Evolutionary conservation across 2,888 invertebrate species (phyloP).

Genomic region (Lepidocyrtinus sp.): DNA sequence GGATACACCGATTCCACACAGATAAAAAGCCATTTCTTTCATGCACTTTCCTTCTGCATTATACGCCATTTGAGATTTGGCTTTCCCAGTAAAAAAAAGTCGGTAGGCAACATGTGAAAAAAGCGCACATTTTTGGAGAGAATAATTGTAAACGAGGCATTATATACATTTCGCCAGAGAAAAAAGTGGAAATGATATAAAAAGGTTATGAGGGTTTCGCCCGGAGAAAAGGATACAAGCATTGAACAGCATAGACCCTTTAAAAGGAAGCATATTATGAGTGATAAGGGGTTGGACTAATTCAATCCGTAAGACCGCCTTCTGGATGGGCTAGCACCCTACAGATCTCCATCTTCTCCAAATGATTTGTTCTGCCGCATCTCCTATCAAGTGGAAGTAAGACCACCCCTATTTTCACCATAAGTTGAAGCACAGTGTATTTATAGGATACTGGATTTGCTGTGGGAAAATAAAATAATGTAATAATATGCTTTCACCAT

Average conservation of each 20-base stretch:
- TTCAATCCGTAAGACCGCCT: conserved; percentile 47
- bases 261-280: conserved; percentile 28
- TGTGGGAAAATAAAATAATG: too few relatives aligned
- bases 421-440: neutral
- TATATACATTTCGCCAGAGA: neutral
- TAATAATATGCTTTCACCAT: too few relatives aligned
- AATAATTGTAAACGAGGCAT: neutral
- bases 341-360: conserved; percentile 51
- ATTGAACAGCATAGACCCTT: neutral
- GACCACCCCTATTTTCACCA: conserved; percentile 45
- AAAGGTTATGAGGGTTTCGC: neutral
- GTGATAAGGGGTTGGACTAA: conserved; percentile 59
- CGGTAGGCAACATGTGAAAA: conserved; percentile 16
- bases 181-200: neutral
- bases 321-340: conserved; percentile 61
- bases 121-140: neutral
- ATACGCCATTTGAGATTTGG: conserved; percentile 7
- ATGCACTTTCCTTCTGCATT: neutral
- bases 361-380: conserved; percentile 66
- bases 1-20: conserved; percentile 1
- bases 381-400: conserved; percentile 63
- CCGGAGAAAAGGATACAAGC: neutral
- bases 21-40: neutral
- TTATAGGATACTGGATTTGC: too few relatives aligned
- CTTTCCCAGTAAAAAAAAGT: neutral